These are phyloP conservation scores for Eupithecia subumbrata DNA, from an alignment of 2,888 invertebrate genomes.

Conservation along the genomic window DNA sequence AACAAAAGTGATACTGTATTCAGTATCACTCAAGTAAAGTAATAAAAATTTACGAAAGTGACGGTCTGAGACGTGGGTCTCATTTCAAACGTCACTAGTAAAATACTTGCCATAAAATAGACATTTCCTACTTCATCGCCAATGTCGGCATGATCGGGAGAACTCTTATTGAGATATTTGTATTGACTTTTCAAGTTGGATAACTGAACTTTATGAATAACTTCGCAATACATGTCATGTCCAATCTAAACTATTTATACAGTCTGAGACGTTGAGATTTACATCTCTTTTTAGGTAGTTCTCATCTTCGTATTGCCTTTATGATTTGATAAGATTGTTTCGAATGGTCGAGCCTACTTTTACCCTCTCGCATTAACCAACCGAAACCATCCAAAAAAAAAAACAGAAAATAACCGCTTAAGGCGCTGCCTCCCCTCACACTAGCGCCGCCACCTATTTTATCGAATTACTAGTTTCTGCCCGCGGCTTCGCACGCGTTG, in stretches of 20 bases:
- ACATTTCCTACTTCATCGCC: conserved; percentile 8
- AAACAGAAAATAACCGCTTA: too few relatives aligned
- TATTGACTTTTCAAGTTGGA: conserved; percentile 27
- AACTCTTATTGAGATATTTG: conserved; percentile 31
- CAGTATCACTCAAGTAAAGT: conserved; percentile 16
- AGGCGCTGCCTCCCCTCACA: too few relatives aligned
- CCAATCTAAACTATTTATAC: background rate
- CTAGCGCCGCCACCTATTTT: too few relatives aligned
- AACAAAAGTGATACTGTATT: conserved; percentile 31
- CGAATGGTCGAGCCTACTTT: background rate
- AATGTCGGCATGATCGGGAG: background rate
- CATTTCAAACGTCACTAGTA: conserved; percentile 18
- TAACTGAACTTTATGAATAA: conserved; percentile 7
- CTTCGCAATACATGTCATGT: background rate
- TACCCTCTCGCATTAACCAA: background rate
- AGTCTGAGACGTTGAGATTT: background rate
- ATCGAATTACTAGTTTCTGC: too few relatives aligned
- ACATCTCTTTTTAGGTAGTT: background rate
- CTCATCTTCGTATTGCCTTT: background rate
- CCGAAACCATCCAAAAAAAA: too few relatives aligned
- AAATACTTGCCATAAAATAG: conserved; percentile 21
- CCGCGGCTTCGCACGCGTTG: too few relatives aligned
- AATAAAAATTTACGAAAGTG: conserved; percentile 9
- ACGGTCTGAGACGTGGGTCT: conserved; percentile 7
- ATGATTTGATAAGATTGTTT: too few relatives aligned